Conservation (phyloP, 2,797 vertebrate genomes). For the Corythornis leucogaster region DNA sequence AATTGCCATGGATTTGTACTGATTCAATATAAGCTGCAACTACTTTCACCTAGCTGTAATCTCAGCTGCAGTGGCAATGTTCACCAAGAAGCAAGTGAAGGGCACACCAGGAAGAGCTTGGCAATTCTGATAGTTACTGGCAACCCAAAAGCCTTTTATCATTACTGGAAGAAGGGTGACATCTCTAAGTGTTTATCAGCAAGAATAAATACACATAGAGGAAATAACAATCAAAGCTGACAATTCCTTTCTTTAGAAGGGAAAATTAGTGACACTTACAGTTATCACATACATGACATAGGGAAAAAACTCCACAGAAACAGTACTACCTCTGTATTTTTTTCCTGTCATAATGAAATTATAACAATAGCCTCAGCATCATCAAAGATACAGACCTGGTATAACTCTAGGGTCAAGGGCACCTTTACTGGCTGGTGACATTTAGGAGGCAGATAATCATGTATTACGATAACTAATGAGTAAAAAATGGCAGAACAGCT, state of each 20-base stretch:
- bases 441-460: slow-evolving; percentile 13
- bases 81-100: not conserved
- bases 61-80: not conserved
- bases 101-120: not conserved
- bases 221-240: not conserved
- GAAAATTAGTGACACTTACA: not conserved
- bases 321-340: not conserved
- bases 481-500: slow-evolving; percentile 40
- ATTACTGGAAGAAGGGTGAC: not conserved
- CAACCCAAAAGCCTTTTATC: not conserved
- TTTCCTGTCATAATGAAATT: not conserved
- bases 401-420: not conserved
- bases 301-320: not conserved
- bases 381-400: not conserved
- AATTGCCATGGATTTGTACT: not conserved
- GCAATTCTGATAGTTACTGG: not conserved
- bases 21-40: not conserved
- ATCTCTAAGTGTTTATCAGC: not conserved
- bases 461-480: slow-evolving; percentile 12
- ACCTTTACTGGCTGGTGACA: not conserved
- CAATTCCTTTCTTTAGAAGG: not conserved
- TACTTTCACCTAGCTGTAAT: not conserved
- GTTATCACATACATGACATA: not conserved
- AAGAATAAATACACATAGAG: not conserved
- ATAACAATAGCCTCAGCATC: not conserved